Conservation (phyloP, 2,113 vertebrate species). For the Pelecanus crispus region DNA sequence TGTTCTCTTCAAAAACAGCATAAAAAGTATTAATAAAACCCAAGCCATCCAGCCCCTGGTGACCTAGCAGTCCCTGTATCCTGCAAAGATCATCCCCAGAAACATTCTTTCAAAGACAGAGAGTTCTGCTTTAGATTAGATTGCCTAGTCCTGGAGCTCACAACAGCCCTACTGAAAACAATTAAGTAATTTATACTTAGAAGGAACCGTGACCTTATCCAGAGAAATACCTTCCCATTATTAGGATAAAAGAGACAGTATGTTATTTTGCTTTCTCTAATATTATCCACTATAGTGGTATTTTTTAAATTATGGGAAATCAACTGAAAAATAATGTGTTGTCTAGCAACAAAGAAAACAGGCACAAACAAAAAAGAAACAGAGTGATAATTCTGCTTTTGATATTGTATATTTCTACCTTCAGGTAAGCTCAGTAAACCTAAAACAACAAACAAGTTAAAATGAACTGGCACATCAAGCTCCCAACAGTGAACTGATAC, state of each 20-base stretch:
- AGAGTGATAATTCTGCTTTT: slow-evolving; percentile 35
- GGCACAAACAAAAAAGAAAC: slow-evolving; percentile 53
- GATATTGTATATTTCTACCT: background rate
- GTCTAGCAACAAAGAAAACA: slow-evolving; percentile 62
- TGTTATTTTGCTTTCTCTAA: slow-evolving; percentile 55
- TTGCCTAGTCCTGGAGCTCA: background rate
- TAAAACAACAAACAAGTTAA: slow-evolving; percentile 49
- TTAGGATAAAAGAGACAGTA: slow-evolving; percentile 58
- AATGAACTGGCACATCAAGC: background rate
- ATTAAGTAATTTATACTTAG: slow-evolving; percentile 50
- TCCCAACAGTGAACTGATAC: slow-evolving; percentile 27
- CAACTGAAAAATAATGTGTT: slow-evolving; percentile 41
- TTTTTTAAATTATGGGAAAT: slow-evolving; percentile 61
- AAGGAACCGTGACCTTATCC: slow-evolving; percentile 41
- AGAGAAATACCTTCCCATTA: slow-evolving; percentile 57
- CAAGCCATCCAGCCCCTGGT: background rate
- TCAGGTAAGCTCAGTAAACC: slow-evolving; percentile 46
- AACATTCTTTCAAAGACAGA: background rate
- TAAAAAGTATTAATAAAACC: background rate
- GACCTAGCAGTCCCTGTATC: background rate
- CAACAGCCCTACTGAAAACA: slow-evolving; percentile 44
- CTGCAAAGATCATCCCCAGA: background rate
- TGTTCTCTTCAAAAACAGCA: background rate
- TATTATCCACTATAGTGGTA: slow-evolving; percentile 32
- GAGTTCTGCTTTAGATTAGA: slow-evolving; percentile 45